Conservation (phyloP, 2,797 vertebrate genomes). For the Cercopithecus neglectus region DNA sequence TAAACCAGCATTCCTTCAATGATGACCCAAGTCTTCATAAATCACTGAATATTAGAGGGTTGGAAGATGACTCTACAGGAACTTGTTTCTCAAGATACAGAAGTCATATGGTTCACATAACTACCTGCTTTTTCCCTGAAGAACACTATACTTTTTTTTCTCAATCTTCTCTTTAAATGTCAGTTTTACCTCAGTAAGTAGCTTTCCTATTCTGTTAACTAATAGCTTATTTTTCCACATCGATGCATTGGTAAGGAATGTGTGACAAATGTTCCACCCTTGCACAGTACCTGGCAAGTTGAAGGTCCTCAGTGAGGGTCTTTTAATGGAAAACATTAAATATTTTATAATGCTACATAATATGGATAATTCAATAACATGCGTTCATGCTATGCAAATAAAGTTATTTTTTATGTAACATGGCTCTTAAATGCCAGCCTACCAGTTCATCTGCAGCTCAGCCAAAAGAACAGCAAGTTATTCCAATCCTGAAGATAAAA, state of each 20-base stretch:
- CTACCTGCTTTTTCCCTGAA: not conserved
- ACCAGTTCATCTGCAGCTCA: not conserved
- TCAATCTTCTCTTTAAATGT: not conserved
- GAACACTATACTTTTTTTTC: not conserved
- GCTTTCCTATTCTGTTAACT: not conserved
- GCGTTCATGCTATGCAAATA: not conserved
- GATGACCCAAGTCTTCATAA: not conserved
- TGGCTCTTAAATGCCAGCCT: not conserved
- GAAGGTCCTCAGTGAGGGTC: not conserved
- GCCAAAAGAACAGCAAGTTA: not conserved
- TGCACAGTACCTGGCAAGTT: not conserved
- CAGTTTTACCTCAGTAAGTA: not conserved
- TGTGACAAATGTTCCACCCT: not conserved
- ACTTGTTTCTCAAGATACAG: not conserved
- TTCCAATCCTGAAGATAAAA: not conserved
- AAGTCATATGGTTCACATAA: not conserved
- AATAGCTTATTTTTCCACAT: not conserved
- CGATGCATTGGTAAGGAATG: not conserved
- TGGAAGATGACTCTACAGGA: not conserved
- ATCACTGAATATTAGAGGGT: not conserved
- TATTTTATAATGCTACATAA: not conserved
- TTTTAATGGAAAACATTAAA: not conserved
- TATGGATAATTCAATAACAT: not conserved
- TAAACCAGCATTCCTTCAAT: not conserved
- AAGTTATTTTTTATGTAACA: not conserved